Percentiles rank a stretch among this genome's conserved stretches.
phyloP scores from a whole-genome alignment of 2,797 vertebrate genomes.

The Poecilia wingei region DNA sequence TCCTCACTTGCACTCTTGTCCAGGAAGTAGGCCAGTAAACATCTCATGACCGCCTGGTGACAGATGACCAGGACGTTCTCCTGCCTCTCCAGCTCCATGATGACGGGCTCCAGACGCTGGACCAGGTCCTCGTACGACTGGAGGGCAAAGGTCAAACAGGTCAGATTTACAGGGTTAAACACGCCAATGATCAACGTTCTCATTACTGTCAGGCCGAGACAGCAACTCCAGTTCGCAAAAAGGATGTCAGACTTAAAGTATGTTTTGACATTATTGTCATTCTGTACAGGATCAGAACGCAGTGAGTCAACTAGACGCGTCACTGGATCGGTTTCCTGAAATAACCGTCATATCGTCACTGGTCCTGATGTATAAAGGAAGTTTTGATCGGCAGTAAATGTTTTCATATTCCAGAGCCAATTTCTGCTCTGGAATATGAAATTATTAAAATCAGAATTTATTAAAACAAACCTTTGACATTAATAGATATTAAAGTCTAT shows the following conservation, averaged over 20 bases:
- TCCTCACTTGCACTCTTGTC: conserved; percentile 87
- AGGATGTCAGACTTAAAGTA: not conserved
- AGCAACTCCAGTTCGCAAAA: not conserved
- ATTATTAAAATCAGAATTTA: too few relatives aligned
- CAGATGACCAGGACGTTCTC: conserved; percentile 93
- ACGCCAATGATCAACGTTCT: not conserved
- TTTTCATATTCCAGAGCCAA: not conserved
- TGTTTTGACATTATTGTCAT: not conserved
- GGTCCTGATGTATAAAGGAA: not conserved
- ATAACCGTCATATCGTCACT: not conserved
- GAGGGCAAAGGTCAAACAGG: not conserved
- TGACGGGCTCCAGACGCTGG: conserved; percentile 92
- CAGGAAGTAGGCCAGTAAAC: conserved; percentile 92
- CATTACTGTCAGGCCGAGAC: not conserved
- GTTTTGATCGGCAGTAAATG: too few relatives aligned
- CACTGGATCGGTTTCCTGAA: not conserved
- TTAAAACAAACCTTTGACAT: too few relatives aligned
- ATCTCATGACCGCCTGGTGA: conserved; percentile 93
- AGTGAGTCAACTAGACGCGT: not conserved
- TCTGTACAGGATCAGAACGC: not conserved
- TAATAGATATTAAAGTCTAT: not conserved
- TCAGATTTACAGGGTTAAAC: too few relatives aligned
- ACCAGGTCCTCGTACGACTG: conserved; percentile 94
- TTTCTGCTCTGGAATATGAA: not conserved
- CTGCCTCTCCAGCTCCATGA: conserved; percentile 95